Conservation (phyloP, 2,797 vertebrate genomes). For the Melanotaenia parkinsoni region DNA sequence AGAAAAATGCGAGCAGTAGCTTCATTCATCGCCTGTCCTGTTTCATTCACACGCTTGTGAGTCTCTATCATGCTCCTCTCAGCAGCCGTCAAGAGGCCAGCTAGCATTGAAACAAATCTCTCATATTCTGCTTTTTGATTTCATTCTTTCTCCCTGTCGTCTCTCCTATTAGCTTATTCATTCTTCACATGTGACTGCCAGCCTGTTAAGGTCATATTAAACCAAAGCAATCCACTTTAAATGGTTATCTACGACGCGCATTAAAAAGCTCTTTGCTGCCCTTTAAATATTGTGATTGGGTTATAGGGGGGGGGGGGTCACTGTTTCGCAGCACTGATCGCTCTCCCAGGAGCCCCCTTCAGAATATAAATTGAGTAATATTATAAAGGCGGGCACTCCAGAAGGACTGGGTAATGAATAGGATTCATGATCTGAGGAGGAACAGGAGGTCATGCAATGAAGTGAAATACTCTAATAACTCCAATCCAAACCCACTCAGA, state of each 20-base stretch:
- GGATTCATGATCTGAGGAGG: slow-evolving; percentile 93
- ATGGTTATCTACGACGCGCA: slow-evolving; percentile 87
- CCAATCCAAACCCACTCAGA: slow-evolving; percentile 93
- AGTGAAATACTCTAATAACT: slow-evolving; percentile 98
- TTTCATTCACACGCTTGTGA: slow-evolving; percentile 82
- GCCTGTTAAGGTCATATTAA: slow-evolving; percentile 89
- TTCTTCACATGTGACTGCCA: slow-evolving; percentile 88
- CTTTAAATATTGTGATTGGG: slow-evolving; percentile 93
- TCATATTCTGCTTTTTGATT: slow-evolving; percentile 85
- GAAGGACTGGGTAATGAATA: slow-evolving; percentile 95
- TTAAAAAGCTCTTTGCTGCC: slow-evolving; percentile 89
- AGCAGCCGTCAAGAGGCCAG: slow-evolving; percentile 79
- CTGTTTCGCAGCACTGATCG: slow-evolving; percentile 87
- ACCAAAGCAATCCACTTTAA: slow-evolving; percentile 88
- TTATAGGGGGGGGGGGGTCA: slow-evolving; percentile 82
- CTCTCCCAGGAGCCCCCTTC: slow-evolving; percentile 91
- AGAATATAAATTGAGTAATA: slow-evolving; percentile 98
- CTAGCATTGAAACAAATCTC: slow-evolving; percentile 83
- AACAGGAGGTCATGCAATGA: slow-evolving; percentile 93
- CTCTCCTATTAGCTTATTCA: slow-evolving; percentile 86
- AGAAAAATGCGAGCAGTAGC: slow-evolving; percentile 77
- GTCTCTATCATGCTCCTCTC: slow-evolving; percentile 81
- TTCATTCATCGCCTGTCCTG: slow-evolving; percentile 84
- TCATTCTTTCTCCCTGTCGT: slow-evolving; percentile 80
- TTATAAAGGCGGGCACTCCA: slow-evolving; percentile 91